A percentile compares a stretch with the other conserved stretches of the same genome.
These are phyloP conservation scores for Sympetrum striolatum DNA, from an alignment of 2,888 invertebrate genomes.

Conservation along the genomic window DNA sequence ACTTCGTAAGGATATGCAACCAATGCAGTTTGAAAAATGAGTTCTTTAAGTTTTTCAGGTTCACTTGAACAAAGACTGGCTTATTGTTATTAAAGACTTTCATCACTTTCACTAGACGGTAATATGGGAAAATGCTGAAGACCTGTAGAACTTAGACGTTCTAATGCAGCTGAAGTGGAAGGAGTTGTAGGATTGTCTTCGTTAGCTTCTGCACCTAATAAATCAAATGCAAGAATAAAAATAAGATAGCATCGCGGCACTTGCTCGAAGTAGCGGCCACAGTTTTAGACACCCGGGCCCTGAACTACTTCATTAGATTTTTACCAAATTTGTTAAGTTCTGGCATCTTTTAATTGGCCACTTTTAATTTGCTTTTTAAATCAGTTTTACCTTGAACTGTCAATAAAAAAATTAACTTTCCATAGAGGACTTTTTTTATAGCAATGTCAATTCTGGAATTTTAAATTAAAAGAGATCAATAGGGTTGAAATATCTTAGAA, in stretches of 20 bases:
- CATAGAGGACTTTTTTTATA: no score
- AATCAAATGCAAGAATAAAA: neutral
- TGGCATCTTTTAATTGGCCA: no score
- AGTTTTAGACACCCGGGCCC: no score
- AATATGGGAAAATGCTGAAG: constrained; percentile 11
- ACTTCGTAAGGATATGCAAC: neutral
- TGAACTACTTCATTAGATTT: no score
- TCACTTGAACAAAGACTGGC: neutral
- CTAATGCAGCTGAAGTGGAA: constrained; percentile 35
- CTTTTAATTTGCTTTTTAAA: no score
- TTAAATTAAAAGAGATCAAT: no score
- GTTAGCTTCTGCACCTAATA: constrained; percentile 12
- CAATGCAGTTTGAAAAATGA: neutral
- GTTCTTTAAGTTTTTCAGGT: neutral
- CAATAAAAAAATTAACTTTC: no score
- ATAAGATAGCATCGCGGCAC: neutral
- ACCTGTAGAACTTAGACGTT: constrained; percentile 7
- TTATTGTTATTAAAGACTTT: constrained; percentile 11
- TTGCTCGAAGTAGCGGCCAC: no score
- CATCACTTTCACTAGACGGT: constrained; percentile 37
- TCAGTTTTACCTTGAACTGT: no score
- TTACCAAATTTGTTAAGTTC: no score
- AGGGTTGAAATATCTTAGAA: no score
- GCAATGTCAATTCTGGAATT: no score
- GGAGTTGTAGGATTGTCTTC: constrained; percentile 19